Evolutionary conservation across 2,888 invertebrate species (phyloP), one percentile per base, ranked within the genome.

Genomic region (Dolichomitus sp.): DNA sequence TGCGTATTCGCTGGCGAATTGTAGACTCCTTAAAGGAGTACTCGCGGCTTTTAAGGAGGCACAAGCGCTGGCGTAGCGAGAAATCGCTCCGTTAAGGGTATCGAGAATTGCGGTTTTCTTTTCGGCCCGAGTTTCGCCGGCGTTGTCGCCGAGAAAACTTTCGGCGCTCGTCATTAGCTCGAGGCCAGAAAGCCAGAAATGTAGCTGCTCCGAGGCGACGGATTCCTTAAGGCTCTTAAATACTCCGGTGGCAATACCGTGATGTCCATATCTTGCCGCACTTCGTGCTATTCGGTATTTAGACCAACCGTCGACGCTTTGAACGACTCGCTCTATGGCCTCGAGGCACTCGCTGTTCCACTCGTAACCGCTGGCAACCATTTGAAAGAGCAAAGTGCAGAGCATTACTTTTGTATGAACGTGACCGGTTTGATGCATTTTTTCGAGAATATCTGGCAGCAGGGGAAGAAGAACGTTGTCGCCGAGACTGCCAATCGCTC

Each of bases 131-230:
- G 80, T 83, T 37, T 87, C 86, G n/a, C 88, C 88, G 2, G 84
- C 77, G n/a, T 89, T 88, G n/a, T 89, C 88, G 78, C 90, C 89
- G 33, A 97, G 94, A 70, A 95, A 94, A 14, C 96, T 95, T 92
- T 98, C 98, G 0, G 97, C 97, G 66, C 95, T 95, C 0, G 97
- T 96, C 85, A 97, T 95, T 81, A 97, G 95, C 83, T 97, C 95
- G n/a, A 99, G 93, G 0, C 97, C 97, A 0, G 96, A 95, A 72
- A 99, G 94, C 97, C 98, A 99, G 90, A 98, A 98, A 90, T 98
- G 97, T 65, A 97, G 96, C 88, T 98, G 97, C 91, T 99, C 99
- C 42, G 97, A 97, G 17, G 98, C 97, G 0, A 97, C 97, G 85
- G 96, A 95, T 61, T 95, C 95, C 2, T 96, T 95, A 37, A 97